Evolutionary conservation across 2,113 vertebrate species (phyloP), one percentile per base, ranked within the genome.

Genomic region (Lamprologus tigripictilis): DNA sequence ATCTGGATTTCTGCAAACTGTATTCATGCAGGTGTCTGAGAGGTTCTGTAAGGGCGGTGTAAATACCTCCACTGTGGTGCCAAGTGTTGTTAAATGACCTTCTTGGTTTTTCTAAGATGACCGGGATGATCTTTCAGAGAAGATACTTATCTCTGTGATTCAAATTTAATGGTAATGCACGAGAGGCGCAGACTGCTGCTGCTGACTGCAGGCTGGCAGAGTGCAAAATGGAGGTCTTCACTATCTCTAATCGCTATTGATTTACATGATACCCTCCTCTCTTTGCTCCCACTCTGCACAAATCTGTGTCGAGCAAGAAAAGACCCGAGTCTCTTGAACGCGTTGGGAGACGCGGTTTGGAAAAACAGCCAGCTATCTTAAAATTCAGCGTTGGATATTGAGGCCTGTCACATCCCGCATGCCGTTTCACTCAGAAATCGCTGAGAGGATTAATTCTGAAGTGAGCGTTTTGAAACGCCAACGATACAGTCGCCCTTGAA

Each of bases 221-320:
- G 90, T 16, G 86, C 58, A 85, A 85, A 88, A 94, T 90, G 93
- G 93, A 93, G 90, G 81, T 88, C 83, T 33, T 80, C 78, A 79
- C 85, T 85, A 76, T 92, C 82, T 92, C 80, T 84, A 89, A 91
- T 92, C 89, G 54, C 81, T 81, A 81, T 86, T 85, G 91, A 92
- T 95, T 91, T 84, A 84, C 86, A 91, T 37, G 83, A 90, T 86
- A 31, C 81, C 68, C 68, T 86, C 82, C 3, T 58, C 81, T 82
- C 57, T n/a, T 71, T 61, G 17, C 17, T 57, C 58, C 71, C 81
- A 3, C 76, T 5, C 45, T 80, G 82, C 88, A 42, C 61, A 42
- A 73, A 86, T 89, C 83, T 51, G 61, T 90, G 79, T 84, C 66
- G 7, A 87, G 80, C 17, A 4, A 58, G 53, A 86, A 84, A 82